These are phyloP conservation scores for Notodromas monacha DNA, from an alignment of 2,888 invertebrate species.

Conservation along the genomic window DNA sequence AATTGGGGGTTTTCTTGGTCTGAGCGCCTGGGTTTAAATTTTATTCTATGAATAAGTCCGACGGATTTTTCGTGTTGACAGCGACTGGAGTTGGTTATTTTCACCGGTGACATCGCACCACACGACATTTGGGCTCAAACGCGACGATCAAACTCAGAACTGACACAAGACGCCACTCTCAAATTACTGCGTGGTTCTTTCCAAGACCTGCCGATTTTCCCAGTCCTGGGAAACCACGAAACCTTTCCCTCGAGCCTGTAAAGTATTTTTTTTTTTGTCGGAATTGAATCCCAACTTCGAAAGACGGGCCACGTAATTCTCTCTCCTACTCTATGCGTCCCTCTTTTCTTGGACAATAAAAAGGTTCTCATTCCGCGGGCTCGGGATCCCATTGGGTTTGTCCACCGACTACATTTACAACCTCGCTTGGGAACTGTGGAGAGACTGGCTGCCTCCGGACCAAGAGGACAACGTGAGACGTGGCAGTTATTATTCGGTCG, in stretches of 20 bases:
- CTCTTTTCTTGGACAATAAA: too few relatives aligned
- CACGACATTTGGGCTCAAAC: conserved; percentile 21
- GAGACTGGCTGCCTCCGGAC: conserved; percentile 1
- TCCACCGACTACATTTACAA: conserved; percentile 12
- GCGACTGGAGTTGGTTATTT: conserved; percentile 24
- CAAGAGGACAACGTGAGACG: conserved; percentile 17
- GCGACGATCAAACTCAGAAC: conserved; percentile 12
- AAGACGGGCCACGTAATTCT: too few relatives aligned
- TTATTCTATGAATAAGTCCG: too few relatives aligned
- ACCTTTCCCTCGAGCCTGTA: conserved; percentile 49
- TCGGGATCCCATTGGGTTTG: too few relatives aligned
- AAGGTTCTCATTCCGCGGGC: too few relatives aligned
- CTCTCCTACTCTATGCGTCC: too few relatives aligned
- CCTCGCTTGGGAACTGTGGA: conserved; percentile 8
- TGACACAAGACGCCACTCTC: conserved; percentile 16
- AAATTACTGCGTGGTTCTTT: conserved; percentile 24
- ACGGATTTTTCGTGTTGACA: conserved; percentile 11
- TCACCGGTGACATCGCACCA: conserved; percentile 21
- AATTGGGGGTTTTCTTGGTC: too few relatives aligned
- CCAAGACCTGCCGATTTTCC: conserved; percentile 24
- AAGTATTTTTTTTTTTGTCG: too few relatives aligned
- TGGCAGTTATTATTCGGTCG: conserved; percentile 42
- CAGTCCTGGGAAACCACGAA: conserved; percentile 51
- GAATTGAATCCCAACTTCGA: too few relatives aligned
- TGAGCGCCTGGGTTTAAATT: too few relatives aligned